These are phyloP conservation scores for Berghia stephanieae DNA, from an alignment of 1,140 invertebrate species.

Conservation along the genomic window DNA sequence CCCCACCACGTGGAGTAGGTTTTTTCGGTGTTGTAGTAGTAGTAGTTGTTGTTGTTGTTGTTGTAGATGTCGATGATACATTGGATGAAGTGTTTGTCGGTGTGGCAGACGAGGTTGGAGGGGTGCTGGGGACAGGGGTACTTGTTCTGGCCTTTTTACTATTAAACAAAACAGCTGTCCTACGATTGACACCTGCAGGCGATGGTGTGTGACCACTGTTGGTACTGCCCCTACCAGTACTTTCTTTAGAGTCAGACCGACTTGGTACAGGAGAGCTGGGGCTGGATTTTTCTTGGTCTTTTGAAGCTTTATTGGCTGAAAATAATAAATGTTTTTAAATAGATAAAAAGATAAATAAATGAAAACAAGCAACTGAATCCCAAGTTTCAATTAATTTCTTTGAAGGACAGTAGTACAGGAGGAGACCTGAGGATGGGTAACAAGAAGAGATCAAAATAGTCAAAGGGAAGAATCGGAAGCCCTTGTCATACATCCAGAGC, in stretches of 20 bases:
- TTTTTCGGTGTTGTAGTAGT: constrained; percentile 23
- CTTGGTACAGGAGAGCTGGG: neutral
- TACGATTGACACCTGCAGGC: constrained; percentile 78
- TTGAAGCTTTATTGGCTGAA: constrained; percentile 14
- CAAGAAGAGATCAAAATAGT: too few species aligned
- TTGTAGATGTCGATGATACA: constrained; percentile 21
- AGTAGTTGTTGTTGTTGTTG: too few species aligned
- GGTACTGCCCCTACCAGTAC: neutral
- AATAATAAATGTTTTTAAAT: too few species aligned
- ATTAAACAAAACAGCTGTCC: constrained; percentile 81
- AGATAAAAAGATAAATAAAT: too few species aligned
- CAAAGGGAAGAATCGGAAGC: too few species aligned
- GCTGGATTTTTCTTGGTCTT: neutral
- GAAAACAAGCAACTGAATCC: too few species aligned
- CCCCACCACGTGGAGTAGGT: neutral
- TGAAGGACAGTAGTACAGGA: too few species aligned
- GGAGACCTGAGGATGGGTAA: too few species aligned
- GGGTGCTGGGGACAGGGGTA: constrained; percentile 31
- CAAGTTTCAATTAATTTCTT: too few species aligned
- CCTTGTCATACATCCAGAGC: too few species aligned
- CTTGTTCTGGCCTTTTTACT: constrained; percentile 75
- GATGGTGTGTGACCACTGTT: constrained; percentile 47
- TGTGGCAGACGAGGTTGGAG: constrained; percentile 36
- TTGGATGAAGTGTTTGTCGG: constrained; percentile 31
- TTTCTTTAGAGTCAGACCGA: constrained; percentile 22